Conservation (phyloP, 2,888 invertebrate genomes). For the Acrobasis repandana region DNA sequence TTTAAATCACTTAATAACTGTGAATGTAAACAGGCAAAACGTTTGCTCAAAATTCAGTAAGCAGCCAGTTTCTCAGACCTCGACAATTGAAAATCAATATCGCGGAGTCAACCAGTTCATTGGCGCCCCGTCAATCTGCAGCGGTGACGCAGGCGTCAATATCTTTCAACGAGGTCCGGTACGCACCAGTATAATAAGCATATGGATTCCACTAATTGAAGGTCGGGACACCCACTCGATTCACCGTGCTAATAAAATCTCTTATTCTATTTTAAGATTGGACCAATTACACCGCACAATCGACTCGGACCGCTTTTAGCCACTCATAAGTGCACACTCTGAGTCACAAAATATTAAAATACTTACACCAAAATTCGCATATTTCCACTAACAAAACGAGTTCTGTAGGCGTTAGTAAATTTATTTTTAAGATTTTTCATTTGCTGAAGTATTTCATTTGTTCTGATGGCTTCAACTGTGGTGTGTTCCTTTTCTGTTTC, state of each 20-base stretch:
- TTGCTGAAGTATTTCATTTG: background rate
- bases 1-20: slow-evolving; percentile 39
- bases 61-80: slow-evolving; percentile 1
- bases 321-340: slow-evolving; percentile 46
- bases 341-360: slow-evolving; percentile 46
- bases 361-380: slow-evolving; percentile 39
- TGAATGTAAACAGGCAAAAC: slow-evolving; percentile 33
- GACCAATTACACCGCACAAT: slow-evolving; percentile 64
- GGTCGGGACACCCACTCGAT: slow-evolving; percentile 66
- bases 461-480: too few species aligned
- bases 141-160: slow-evolving; percentile 43
- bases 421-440: background rate
- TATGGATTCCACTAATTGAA: slow-evolving; percentile 61
- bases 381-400: slow-evolving; percentile 21
- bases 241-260: slow-evolving; percentile 52
- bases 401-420: slow-evolving; percentile 34
- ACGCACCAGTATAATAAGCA: slow-evolving; percentile 52
- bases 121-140: slow-evolving; percentile 58
- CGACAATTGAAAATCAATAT: slow-evolving; percentile 48
- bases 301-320: slow-evolving; percentile 58
- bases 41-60: background rate
- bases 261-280: slow-evolving; percentile 66
- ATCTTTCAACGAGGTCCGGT: slow-evolving; percentile 50
- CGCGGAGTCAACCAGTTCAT: slow-evolving; percentile 44
- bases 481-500: background rate